A percentile compares a stretch with the other conserved stretches of the same genome.
Evolutionary conservation across 2,797 vertebrate species (phyloP).

Genomic region (Hypotaenidia okinawae): DNA sequence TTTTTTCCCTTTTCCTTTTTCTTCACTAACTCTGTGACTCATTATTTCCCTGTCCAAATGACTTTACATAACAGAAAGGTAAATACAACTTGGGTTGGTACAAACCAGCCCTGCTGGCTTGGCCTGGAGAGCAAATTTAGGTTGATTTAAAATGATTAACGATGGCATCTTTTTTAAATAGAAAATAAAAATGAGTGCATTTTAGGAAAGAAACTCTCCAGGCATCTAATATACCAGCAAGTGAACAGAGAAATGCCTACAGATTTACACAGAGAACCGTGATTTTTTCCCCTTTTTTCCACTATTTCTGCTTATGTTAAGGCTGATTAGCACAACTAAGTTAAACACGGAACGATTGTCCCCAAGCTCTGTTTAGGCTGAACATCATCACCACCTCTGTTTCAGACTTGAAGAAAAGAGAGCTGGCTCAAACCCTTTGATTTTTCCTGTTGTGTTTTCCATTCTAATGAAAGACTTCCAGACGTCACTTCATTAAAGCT

Average conservation of each 20-base stretch:
- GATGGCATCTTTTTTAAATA: fast-evolving
- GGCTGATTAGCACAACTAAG: not conserved
- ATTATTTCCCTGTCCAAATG: not conserved
- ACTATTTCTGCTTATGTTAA: not conserved
- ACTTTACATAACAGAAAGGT: not conserved
- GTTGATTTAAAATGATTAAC: not conserved
- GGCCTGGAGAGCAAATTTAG: not conserved
- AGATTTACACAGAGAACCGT: not conserved
- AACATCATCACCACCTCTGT: not conserved
- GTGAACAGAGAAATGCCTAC: not conserved
- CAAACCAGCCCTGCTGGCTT: not conserved
- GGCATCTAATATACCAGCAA: not conserved
- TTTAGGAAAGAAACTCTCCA: not conserved
- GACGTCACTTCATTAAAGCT: not conserved
- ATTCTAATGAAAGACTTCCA: not conserved
- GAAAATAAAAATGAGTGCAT: not conserved
- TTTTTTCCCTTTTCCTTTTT: not conserved
- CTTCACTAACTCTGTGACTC: not conserved
- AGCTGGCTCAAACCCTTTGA: fast-evolving
- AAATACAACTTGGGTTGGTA: not conserved
- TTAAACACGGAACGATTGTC: not conserved
- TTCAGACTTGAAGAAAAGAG: not conserved
- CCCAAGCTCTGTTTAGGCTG: not conserved
- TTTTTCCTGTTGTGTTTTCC: not conserved
- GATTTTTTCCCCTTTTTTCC: not conserved